Conservation (phyloP, 2,113 vertebrate genomes). For the Physeter macrocephalus region DNA sequence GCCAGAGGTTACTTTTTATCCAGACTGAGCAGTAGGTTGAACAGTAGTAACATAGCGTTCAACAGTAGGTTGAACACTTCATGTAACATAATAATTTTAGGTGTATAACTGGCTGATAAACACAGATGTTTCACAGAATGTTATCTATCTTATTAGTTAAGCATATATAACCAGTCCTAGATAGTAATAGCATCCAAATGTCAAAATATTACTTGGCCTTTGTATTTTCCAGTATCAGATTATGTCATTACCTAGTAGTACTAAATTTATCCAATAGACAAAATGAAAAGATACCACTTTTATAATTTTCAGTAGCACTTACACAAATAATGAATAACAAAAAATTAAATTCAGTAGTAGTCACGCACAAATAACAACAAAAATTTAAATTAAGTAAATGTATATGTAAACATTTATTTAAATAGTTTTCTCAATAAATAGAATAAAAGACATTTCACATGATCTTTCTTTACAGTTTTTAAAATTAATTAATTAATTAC, state of each 20-base stretch:
- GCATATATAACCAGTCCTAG: background rate
- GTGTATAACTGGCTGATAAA: background rate
- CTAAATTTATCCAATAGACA: slow-evolving; percentile 69
- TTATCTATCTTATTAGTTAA: background rate
- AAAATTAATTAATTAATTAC: too few species aligned
- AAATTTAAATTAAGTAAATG: background rate
- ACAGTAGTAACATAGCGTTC: too few species aligned
- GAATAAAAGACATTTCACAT: background rate
- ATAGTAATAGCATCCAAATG: slow-evolving; percentile 79
- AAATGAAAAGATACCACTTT: slow-evolving; percentile 70
- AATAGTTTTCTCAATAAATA: slow-evolving; percentile 23
- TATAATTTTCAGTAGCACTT: slow-evolving; percentile 76
- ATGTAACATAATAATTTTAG: background rate
- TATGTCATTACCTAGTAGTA: slow-evolving; percentile 60
- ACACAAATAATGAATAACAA: slow-evolving; percentile 50
- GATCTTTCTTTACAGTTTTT: background rate
- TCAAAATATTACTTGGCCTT: slow-evolving; percentile 80
- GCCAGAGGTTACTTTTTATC: background rate
- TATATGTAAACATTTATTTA: background rate
- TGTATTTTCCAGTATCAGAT: slow-evolving; percentile 79
- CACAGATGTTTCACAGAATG: background rate
- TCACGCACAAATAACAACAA: slow-evolving; percentile 39
- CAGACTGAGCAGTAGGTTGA: background rate
- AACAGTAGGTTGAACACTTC: background rate
- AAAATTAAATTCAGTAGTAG: slow-evolving; percentile 72